phyloP scores from a whole-genome alignment of 2,113 vertebrate genomes.

The Pelodiscus sinensis region DNA sequence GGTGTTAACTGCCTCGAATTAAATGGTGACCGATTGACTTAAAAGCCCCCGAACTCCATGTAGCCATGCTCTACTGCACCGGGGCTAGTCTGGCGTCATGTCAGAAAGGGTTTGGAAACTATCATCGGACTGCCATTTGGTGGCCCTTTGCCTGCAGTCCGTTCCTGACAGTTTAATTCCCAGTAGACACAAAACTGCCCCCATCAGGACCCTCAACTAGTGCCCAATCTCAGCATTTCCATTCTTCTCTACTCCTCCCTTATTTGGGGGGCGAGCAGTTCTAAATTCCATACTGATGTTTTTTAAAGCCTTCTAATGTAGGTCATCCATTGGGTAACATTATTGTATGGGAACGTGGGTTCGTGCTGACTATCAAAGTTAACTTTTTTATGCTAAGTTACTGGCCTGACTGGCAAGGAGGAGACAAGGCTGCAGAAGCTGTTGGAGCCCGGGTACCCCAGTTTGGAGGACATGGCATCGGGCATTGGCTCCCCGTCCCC shows the following conservation, averaged over 20 bases:
- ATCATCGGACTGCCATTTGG: slow-evolving; percentile 27
- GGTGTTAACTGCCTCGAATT: neutral
- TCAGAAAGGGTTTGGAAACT: neutral
- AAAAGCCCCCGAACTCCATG: neutral
- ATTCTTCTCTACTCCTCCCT: neutral
- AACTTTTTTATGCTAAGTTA: slow-evolving; percentile 5
- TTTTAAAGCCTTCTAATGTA: neutral
- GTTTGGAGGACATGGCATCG: slow-evolving; percentile 79
- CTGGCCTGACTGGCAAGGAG: slow-evolving; percentile 34
- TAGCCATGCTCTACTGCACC: neutral
- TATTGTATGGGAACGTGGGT: neutral
- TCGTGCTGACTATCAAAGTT: neutral
- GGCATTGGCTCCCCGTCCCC: slow-evolving; percentile 82
- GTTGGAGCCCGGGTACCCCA: slow-evolving; percentile 15
- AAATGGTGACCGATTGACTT: neutral
- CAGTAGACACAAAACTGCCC: neutral
- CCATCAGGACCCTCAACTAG: slow-evolving; percentile 16
- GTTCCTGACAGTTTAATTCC: slow-evolving; percentile 44
- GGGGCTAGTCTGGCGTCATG: neutral
- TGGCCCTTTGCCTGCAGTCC: neutral
- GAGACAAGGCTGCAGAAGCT: neutral
- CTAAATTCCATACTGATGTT: neutral
- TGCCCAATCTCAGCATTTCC: neutral
- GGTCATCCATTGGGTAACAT: slow-evolving; percentile 22
- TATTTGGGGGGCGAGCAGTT: neutral